Conservation (phyloP, 2,888 invertebrate genomes). For the Exocentrus adspersus region DNA sequence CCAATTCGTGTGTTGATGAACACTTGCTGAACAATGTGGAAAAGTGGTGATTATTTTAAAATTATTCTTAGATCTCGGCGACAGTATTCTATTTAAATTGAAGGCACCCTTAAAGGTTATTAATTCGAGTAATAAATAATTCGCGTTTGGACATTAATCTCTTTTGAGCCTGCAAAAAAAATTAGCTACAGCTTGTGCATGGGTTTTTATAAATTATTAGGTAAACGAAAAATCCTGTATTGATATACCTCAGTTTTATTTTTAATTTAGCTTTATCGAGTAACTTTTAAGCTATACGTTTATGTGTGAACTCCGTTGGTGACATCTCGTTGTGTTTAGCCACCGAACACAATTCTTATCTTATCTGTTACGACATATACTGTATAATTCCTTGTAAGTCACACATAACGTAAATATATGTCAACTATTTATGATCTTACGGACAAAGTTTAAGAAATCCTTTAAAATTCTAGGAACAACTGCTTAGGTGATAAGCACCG, state of each 20-base stretch:
- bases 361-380: not conserved
- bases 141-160: too few relatives aligned
- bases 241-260: too few relatives aligned
- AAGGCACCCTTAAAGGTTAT: not conserved
- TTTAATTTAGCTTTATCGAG: too few relatives aligned
- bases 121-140: too few relatives aligned
- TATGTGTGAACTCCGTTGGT: not conserved
- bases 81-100: not conserved
- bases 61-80: not conserved
- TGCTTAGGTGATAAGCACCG: slow-evolving; percentile 10
- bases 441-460: slow-evolving; percentile 21
- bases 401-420: not conserved
- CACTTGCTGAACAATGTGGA: not conserved
- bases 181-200: too few relatives aligned
- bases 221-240: too few relatives aligned
- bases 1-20: not conserved
- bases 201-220: too few relatives aligned
- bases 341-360: not conserved
- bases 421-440: slow-evolving; percentile 3
- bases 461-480: slow-evolving; percentile 14
- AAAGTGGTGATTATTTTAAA: not conserved
- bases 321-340: not conserved
- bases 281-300: too few relatives aligned
- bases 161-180: too few relatives aligned
- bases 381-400: not conserved